phyloP scores from a whole-genome alignment of 2,888 invertebrate genomes.

The Hermodice carunculata region DNA sequence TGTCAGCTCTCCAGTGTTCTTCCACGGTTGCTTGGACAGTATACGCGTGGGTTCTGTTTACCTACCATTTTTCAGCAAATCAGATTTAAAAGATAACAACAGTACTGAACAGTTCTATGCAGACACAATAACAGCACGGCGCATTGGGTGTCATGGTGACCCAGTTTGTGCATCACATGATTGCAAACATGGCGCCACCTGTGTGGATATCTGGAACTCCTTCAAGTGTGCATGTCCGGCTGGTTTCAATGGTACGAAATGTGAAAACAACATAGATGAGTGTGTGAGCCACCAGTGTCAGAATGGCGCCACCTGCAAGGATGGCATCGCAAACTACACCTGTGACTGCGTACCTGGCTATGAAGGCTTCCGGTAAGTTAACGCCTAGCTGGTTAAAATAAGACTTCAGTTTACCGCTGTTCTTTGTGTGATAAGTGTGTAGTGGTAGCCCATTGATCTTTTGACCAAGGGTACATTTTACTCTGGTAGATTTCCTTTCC shows the following conservation, averaged over 20 bases:
- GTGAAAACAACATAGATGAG: constrained; percentile 42
- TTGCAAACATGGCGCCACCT: constrained; percentile 80
- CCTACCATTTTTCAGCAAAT: constrained; percentile 79
- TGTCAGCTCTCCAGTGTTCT: constrained; percentile 45
- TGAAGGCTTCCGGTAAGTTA: constrained; percentile 34
- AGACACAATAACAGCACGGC: background rate
- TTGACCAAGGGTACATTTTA: too few species aligned
- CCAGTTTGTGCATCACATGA: constrained; percentile 75
- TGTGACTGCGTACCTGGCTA: constrained; percentile 44
- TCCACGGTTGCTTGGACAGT: constrained; percentile 89
- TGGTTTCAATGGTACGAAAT: constrained; percentile 46
- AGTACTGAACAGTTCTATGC: constrained; percentile 17
- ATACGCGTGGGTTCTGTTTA: constrained; percentile 86
- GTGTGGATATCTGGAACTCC: constrained; percentile 54
- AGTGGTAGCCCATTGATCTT: too few species aligned
- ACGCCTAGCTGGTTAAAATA: too few species aligned
- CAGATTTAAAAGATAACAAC: constrained; percentile 20
- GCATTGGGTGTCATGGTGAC: constrained; percentile 40
- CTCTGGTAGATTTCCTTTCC: too few species aligned
- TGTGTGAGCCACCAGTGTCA: constrained; percentile 30
- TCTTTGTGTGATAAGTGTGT: too few species aligned
- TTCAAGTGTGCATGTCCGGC: constrained; percentile 57
- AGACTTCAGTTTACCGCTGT: too few species aligned
- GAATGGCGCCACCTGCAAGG: constrained; percentile 34
- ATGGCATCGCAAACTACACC: constrained; percentile 40